Evolutionary conservation across 2,888 invertebrate genomes (phyloP), one percentile per base, ranked within the genome.

Genomic region (Oasisia sp.): DNA sequence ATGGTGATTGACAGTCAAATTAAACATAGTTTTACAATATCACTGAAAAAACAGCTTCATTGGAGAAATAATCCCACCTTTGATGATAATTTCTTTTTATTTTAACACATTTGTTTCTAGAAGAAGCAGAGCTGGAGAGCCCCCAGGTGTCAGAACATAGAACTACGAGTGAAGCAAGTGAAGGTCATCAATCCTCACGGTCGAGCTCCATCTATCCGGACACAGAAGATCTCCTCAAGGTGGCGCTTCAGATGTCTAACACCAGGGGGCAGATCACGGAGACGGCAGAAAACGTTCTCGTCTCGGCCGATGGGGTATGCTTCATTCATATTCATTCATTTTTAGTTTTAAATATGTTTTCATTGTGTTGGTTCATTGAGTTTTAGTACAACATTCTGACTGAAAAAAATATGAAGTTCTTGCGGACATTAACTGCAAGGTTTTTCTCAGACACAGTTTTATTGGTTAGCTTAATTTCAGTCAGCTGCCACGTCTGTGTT

Each of bases 231-330:
- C 92, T 94, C 56, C 91, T 94, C 14, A 92, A 92, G 92, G 92
- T 95, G 19, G 94, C 95, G 56, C 93, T 94, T 89, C 94, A 95
- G 93, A 93, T 95, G 50, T 93, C 94, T 7, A 93, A 93, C 92
- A 94, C 95, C 3, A 93, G 94, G 45, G 94, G 94, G 32, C 93
- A 94, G 74, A 94, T 95, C 9, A 92, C 94, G 0, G 91, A 94
- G n/a, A 94, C 94, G 1, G 95, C 95, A 5, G 94, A 94, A 91
- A 94, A 95, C 58, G 94, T 95, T 93, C 93, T 95, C 32, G 93
- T 93, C 19, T 94, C 95, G 0, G 94, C 95, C 11, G 94, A 94
- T 90, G 94, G 95, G 94, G 95, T 95, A 89, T 89, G 92, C 1
- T 56, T 14, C 74, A 74, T 74, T 74, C 7, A 74, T 32, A 58